Conservation (phyloP, 2,113 vertebrate species). For the Noctilio leporinus region DNA sequence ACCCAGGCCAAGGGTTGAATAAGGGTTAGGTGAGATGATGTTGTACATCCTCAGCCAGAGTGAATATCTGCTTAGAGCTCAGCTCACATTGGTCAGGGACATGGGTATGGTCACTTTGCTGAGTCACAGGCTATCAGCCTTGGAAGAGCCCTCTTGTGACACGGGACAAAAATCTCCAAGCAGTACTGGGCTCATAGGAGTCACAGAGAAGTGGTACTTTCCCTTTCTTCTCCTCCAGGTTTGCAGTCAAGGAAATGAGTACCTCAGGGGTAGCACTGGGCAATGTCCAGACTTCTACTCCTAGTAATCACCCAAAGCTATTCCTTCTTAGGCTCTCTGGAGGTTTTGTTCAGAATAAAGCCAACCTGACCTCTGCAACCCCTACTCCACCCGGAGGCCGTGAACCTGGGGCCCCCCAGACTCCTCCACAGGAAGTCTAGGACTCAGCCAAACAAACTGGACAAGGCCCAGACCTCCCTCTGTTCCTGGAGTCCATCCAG, state of each 20-base stretch:
- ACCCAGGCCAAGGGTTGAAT: neutral
- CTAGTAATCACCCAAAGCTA: neutral
- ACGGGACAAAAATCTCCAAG: neutral
- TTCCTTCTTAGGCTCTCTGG: neutral
- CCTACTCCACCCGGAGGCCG: neutral
- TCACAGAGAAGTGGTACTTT: neutral
- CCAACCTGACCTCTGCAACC: neutral
- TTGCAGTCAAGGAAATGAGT: neutral
- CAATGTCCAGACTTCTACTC: neutral
- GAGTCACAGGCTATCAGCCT: neutral
- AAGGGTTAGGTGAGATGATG: neutral
- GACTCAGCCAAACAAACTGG: neutral
- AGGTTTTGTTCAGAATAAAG: neutral
- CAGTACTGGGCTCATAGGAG: neutral
- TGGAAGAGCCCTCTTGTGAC: neutral
- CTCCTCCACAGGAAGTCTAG: neutral
- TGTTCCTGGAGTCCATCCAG: neutral
- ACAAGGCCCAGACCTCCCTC: neutral
- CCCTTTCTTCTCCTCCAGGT: neutral
- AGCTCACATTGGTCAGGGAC: neutral
- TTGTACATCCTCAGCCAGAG: neutral
- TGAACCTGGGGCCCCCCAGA: neutral
- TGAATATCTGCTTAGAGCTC: neutral
- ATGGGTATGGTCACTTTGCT: neutral
- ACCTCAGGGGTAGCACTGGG: neutral